Percentiles rank a stretch among this genome's conserved stretches.
phyloP scores from a whole-genome alignment of 2,113 vertebrate genomes.

The Ammodytes dubius region DNA sequence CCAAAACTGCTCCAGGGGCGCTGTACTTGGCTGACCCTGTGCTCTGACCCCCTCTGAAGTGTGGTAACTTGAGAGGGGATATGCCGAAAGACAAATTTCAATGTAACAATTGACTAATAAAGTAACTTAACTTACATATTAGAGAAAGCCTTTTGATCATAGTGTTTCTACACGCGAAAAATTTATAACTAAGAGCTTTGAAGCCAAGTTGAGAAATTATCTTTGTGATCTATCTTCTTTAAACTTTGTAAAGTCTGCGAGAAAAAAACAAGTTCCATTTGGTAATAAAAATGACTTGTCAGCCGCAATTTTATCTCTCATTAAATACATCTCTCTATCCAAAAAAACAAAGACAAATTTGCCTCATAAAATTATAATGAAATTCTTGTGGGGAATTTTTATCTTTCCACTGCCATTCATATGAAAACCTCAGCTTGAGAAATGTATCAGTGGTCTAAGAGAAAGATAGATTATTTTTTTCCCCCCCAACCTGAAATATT shows the following conservation, averaged over 20 bases:
- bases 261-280: conserved; percentile 32
- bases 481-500: conserved; percentile 7
- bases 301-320: conserved; percentile 37
- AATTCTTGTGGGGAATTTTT: conserved; percentile 45
- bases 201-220: conserved; percentile 13
- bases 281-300: conserved; percentile 31
- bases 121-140: too few relatives aligned
- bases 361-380: conserved; percentile 51
- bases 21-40: too few relatives aligned
- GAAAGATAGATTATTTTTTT: conserved; percentile 45
- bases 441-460: conserved; percentile 25
- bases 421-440: conserved; percentile 37
- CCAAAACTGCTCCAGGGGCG: too few relatives aligned
- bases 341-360: conserved; percentile 34
- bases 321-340: conserved; percentile 44
- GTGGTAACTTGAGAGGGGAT: too few relatives aligned
- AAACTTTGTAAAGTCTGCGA: conserved; percentile 27
- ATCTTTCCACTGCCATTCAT: neutral
- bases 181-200: conserved; percentile 15
- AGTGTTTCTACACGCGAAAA: neutral
- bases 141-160: neutral
- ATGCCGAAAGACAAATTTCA: too few relatives aligned
- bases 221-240: conserved; percentile 13
- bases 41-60: too few relatives aligned
- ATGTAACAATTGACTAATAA: too few relatives aligned